These are phyloP conservation scores for Leptinotarsa juncta DNA, from an alignment of 2,888 invertebrate species.

Conservation along the genomic window DNA sequence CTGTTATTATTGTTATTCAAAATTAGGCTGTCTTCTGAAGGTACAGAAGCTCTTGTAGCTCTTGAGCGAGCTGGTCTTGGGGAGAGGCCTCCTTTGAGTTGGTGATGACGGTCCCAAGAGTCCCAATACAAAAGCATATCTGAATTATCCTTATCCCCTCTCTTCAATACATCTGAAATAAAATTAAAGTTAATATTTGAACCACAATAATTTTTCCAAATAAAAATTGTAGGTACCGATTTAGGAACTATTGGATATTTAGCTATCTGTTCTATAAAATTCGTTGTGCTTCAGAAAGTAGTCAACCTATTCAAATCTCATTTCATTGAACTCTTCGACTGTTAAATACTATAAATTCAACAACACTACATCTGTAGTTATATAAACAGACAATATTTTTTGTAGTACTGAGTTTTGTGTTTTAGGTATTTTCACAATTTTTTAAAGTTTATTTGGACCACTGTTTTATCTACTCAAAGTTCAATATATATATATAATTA, in stretches of 20 bases:
- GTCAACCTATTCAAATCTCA: too few species aligned
- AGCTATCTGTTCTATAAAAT: too few species aligned
- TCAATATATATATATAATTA: too few species aligned
- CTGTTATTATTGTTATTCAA: constrained; percentile 64
- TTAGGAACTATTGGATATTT: not conserved
- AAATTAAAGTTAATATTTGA: not conserved
- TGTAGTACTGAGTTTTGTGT: too few species aligned
- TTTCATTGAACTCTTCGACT: too few species aligned
- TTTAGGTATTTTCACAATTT: too few species aligned
- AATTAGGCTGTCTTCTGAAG: constrained; percentile 70
- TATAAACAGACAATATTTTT: too few species aligned
- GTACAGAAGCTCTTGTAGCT: constrained; percentile 70
- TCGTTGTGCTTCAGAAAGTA: too few species aligned
- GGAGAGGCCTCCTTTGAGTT: constrained; percentile 65
- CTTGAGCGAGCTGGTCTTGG: constrained; percentile 67
- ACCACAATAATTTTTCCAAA: not conserved
- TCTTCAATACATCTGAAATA: constrained; percentile 70
- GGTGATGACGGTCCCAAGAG: constrained; percentile 79
- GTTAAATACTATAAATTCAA: too few species aligned
- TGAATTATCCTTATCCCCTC: constrained; percentile 69
- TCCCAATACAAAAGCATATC: constrained; percentile 90
- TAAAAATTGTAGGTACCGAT: not conserved
- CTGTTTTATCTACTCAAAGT: too few species aligned
- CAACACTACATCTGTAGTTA: too few species aligned
- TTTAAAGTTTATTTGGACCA: too few species aligned